A percentile compares a stretch with the other conserved stretches of the same genome.
Evolutionary conservation across 2,113 vertebrate species (phyloP).

Genomic region (Cervus canadensis): DNA sequence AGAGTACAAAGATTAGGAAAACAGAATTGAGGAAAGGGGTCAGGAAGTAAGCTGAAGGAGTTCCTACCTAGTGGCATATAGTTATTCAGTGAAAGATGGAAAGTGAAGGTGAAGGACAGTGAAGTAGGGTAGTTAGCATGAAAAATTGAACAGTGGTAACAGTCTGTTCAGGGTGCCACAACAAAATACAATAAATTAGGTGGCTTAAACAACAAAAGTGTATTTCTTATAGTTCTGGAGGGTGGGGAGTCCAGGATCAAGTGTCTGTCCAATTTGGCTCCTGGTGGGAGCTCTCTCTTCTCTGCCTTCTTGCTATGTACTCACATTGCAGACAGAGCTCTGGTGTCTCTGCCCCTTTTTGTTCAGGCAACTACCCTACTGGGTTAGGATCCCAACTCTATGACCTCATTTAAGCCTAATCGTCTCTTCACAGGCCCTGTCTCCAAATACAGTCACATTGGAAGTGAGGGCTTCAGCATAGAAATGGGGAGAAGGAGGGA

Average conservation of each 20-base stretch:
- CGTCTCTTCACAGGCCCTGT: background rate
- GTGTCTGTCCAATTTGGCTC: background rate
- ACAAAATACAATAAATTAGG: background rate
- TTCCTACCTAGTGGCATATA: background rate
- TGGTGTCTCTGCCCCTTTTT: background rate
- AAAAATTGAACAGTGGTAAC: background rate
- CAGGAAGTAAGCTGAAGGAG: background rate
- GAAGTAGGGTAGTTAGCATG: background rate
- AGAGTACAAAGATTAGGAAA: background rate
- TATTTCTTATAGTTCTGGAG: background rate
- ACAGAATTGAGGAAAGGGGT: background rate
- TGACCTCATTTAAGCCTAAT: background rate
- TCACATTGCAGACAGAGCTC: background rate
- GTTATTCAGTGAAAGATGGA: background rate
- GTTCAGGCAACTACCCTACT: background rate
- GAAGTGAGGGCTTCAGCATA: background rate
- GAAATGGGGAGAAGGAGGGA: background rate
- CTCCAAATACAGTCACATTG: background rate
- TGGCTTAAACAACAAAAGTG: background rate
- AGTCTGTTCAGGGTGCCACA: background rate
- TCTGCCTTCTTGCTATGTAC: background rate
- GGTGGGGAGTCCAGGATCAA: background rate
- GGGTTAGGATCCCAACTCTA: background rate
- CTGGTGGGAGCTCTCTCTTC: background rate
- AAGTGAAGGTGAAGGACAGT: background rate